phyloP scores from a whole-genome alignment of 2,113 vertebrate species.

The Malurus melanocephalus region DNA sequence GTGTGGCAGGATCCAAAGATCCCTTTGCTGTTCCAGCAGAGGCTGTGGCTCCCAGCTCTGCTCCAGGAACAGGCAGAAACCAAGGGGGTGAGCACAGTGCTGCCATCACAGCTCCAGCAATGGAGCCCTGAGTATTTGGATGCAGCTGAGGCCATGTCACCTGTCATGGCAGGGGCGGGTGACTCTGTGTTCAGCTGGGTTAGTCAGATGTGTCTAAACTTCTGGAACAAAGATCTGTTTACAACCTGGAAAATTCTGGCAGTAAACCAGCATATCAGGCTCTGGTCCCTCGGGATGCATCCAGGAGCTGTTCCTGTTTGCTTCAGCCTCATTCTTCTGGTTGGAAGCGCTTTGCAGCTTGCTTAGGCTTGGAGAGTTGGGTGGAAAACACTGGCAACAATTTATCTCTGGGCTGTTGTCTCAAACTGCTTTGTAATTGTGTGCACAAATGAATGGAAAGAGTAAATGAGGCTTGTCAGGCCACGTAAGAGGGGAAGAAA shows the following conservation, averaged over 20 bases:
- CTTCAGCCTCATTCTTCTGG: neutral
- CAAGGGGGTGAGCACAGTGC: neutral
- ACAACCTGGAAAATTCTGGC: neutral
- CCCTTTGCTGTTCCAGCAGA: neutral
- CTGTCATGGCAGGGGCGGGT: neutral
- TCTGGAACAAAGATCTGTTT: conserved; percentile 1
- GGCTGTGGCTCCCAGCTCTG: neutral
- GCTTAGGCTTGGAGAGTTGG: neutral
- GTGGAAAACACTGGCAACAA: neutral
- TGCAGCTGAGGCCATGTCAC: neutral
- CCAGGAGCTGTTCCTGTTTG: neutral
- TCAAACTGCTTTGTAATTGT: neutral
- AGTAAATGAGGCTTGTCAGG: neutral
- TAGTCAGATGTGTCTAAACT: neutral
- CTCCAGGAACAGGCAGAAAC: neutral
- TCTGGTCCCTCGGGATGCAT: neutral
- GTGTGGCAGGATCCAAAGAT: neutral
- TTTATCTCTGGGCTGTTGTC: neutral
- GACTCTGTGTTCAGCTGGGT: neutral
- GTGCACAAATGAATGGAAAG: neutral
- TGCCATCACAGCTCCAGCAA: neutral
- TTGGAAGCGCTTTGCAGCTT: neutral
- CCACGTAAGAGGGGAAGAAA: neutral
- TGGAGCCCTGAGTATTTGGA: accelerated
- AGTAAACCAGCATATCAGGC: neutral